Base-by-base conservation (phyloP, 2,113 vertebrate genomes). In the Herpetotheres cachinnans region DNA sequence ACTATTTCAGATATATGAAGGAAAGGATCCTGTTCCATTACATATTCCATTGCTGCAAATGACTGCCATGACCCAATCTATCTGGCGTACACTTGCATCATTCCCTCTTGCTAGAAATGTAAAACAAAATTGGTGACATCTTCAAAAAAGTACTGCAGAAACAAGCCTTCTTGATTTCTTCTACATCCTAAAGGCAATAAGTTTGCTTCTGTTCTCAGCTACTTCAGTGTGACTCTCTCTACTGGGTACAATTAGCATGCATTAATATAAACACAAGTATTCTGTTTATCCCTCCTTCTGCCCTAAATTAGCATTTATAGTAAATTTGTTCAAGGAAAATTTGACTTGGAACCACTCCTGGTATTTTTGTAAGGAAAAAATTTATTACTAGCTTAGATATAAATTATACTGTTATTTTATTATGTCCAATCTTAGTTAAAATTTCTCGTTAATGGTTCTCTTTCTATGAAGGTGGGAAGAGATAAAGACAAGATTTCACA, bases 391-490 rank as follows among this genome's bases (percentile, higher is more conserved):
- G 9, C 25, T 79, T 29, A 69, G 16, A 66, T 46, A 69, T 20
- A 76, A 96, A 70, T 27, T 0, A 63, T 76, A 58, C 4, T 52
- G 5, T 17, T 61, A 15, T 61, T 89, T 74, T 86, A 50, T 56
- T n/a, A 29, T 29, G 20, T 67, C 29, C 34, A 44, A 61, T 65
- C 36, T 47, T 25, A 67, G 32, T 56, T 73, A 36, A 92, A 83
- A 88, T 47, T 46, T 77, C 49, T 89, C 36, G 42, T 56, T 90
- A 92, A 91, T 34, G 27, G 11, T 65, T 97, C 58, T 77, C 46
- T 95, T 97, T 92, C 77, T 95, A 2, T 78, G 82, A 71, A 99
- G 99, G 97, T 98, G 83, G 97, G 97, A 93, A 98, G 98, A 92
- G 98, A 98, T 66, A 98, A 98, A 96, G 97, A 98, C 82, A 97